phyloP scores from a whole-genome alignment of 2,113 vertebrate species.

The Callionymus lyra region DNA sequence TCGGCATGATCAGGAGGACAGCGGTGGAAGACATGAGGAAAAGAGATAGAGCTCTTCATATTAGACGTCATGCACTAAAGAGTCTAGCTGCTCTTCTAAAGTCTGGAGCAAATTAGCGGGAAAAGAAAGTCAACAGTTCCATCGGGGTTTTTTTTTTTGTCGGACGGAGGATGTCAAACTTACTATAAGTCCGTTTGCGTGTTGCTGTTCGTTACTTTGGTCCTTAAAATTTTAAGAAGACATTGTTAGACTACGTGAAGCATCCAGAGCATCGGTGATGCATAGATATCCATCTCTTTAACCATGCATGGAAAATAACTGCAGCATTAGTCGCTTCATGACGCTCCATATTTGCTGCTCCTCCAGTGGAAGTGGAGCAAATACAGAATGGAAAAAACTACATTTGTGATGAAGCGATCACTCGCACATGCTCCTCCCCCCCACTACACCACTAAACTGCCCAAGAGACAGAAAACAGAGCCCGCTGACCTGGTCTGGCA shows the following conservation, averaged over 20 bases:
- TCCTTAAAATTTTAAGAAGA: conserved; percentile 90
- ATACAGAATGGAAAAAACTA: neutral
- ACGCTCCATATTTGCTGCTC: conserved; percentile 12
- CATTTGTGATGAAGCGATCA: conserved; percentile 53
- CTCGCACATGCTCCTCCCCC: conserved; percentile 37
- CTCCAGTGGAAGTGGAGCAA: no score
- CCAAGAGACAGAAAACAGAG: neutral
- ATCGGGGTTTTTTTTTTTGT: conserved; percentile 40
- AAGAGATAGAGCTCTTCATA: conserved; percentile 35
- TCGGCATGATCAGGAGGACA: conserved; percentile 26
- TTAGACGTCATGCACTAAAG: conserved; percentile 56
- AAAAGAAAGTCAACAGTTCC: conserved; percentile 48
- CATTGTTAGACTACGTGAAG: conserved; percentile 69
- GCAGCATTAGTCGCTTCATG: conserved; percentile 44
- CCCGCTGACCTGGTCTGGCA: conserved; percentile 12
- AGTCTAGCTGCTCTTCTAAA: conserved; percentile 26
- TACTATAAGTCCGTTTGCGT: conserved; percentile 99
- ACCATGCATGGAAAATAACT: conserved; percentile 9
- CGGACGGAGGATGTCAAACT: conserved; percentile 78
- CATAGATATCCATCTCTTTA: conserved; percentile 5
- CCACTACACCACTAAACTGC: conserved; percentile 27
- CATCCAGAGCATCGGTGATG: conserved; percentile 20
- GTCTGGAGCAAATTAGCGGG: conserved; percentile 34
- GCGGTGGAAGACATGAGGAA: conserved; percentile 36
- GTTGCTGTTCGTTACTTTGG: conserved; percentile 98